Conservation (phyloP, 2,113 vertebrate species). For the Amazona vittata region DNA sequence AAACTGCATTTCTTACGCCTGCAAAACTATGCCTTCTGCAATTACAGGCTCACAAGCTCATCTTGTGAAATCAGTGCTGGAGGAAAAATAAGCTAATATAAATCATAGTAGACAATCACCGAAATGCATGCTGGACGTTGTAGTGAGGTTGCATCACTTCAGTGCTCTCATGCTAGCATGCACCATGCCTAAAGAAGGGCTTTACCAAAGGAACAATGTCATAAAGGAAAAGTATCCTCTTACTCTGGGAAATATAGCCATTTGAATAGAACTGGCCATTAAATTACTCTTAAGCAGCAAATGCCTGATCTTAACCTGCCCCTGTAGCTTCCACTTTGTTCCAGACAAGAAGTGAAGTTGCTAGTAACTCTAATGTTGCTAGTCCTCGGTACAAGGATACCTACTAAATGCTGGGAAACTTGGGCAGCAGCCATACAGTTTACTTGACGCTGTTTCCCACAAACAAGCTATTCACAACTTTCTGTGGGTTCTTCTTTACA, state of each 20-base stretch:
- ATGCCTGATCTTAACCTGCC: not conserved
- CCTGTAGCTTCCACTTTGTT: not conserved
- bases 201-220: not conserved
- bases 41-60: constrained; percentile 18
- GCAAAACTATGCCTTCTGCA: constrained; percentile 7
- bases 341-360: not conserved
- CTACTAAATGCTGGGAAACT: not conserved
- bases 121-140: not conserved
- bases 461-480: not conserved
- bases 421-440: not conserved
- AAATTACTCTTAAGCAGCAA: not conserved
- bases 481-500: not conserved
- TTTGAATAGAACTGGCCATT: not conserved
- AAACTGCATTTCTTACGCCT: not conserved
- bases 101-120: constrained; percentile 3
- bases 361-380: not conserved
- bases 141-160: constrained; percentile 11
- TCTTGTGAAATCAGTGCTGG: constrained; percentile 28
- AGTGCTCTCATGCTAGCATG: not conserved
- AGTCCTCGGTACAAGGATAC: not conserved
- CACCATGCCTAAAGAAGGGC: not conserved
- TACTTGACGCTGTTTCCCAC: not conserved
- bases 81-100: not conserved
- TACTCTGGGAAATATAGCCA: not conserved
- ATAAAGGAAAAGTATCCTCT: not conserved